Percentiles rank a stretch among this genome's conserved stretches.
phyloP scores from a whole-genome alignment of 2,113 vertebrate species.

The Sinocyclocheilus anshuiensis region DNA sequence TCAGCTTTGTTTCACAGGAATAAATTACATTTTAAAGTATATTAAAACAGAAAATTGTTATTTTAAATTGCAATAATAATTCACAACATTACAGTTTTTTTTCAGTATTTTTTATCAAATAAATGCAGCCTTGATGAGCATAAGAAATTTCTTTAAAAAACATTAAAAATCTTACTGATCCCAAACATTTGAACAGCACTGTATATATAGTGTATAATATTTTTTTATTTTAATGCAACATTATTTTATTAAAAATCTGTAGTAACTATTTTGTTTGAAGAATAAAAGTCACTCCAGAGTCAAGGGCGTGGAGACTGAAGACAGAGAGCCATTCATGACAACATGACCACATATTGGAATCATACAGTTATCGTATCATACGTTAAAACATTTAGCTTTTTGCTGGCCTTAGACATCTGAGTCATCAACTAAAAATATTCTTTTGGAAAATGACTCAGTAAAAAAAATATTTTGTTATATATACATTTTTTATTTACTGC shows the following conservation, averaged over 20 bases:
- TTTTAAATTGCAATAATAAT: too few species aligned
- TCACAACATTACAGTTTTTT: too few species aligned
- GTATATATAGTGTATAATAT: too few species aligned
- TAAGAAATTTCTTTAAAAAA: too few species aligned
- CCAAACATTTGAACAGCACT: too few species aligned
- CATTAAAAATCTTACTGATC: too few species aligned
- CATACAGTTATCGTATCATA: not conserved
- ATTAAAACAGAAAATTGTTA: too few species aligned
- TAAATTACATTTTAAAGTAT: too few species aligned
- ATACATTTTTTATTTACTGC: constrained; percentile 25
- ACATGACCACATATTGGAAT: not conserved
- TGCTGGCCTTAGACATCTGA: not conserved
- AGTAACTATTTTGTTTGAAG: not conserved
- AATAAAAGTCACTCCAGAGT: not conserved
- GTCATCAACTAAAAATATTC: constrained; percentile 34
- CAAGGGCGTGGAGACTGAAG: not conserved
- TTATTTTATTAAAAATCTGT: not conserved
- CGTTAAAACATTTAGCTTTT: not conserved
- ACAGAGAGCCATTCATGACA: constrained; percentile 23
- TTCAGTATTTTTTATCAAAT: too few species aligned
- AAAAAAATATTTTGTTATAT: not conserved
- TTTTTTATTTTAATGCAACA: too few species aligned
- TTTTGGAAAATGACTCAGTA: constrained; percentile 44
- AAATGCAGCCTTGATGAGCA: too few species aligned
- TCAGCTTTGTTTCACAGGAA: too few species aligned